A percentile compares a stretch with the other conserved stretches of the same genome.
These are phyloP conservation scores for Prorops nasuta DNA, from an alignment of 1,140 invertebrate genomes.

Conservation along the genomic window DNA sequence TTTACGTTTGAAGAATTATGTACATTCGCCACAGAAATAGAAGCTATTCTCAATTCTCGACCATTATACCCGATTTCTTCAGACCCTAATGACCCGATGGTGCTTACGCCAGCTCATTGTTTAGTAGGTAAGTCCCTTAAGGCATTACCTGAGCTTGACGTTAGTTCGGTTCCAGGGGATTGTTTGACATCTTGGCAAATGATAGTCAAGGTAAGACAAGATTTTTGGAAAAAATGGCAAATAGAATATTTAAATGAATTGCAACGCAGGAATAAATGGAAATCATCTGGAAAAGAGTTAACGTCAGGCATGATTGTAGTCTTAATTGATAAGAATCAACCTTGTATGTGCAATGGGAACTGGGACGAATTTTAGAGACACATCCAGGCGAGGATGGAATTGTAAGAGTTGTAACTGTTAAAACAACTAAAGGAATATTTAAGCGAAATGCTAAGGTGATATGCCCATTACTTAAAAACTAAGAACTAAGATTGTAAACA, in stretches of 20 bases:
- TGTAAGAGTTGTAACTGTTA: neutral
- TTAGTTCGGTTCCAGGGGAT: neutral
- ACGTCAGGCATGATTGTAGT: too few species aligned
- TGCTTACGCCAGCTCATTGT: conserved; percentile 34
- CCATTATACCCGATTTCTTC: conserved; percentile 16
- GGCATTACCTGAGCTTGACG: neutral
- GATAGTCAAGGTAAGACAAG: neutral
- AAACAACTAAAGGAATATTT: neutral
- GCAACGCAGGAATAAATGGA: too few species aligned
- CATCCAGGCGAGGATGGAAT: neutral
- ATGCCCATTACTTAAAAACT: neutral
- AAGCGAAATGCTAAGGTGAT: neutral
- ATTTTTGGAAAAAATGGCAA: neutral
- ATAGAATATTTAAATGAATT: too few species aligned
- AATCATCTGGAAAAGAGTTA: too few species aligned
- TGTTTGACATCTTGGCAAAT: neutral
- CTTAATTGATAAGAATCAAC: too few species aligned
- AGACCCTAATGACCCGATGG: conserved; percentile 21
- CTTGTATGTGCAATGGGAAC: neutral
- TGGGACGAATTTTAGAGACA: neutral
- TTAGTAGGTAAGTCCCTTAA: conserved; percentile 14
- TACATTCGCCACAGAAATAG: conserved; percentile 19
- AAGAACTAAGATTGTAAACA: neutral
- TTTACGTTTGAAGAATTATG: conserved; percentile 21
- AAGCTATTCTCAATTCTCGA: conserved; percentile 21